Evolutionary conservation across 2,113 vertebrate genomes (phyloP), one percentile per base, ranked within the genome.

Genomic region (Mirounga angustirostris): DNA sequence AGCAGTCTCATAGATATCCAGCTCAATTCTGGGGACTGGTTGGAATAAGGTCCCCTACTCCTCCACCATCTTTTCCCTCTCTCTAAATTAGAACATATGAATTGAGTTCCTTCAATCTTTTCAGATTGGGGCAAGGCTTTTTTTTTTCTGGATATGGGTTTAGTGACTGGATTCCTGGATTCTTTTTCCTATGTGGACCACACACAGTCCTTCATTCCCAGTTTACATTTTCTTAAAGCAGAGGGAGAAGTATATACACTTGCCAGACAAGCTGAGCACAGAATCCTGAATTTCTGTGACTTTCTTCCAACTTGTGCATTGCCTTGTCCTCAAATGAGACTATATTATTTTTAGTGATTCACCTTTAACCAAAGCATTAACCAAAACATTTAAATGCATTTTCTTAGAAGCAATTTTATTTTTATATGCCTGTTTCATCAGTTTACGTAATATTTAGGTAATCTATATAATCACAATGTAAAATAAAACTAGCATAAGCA

Each of bases 381-480:
- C 7, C 40, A 79, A 86, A 79, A 10, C 24, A 69, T 74, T 97
- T 78, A 79, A 80, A 43, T 96, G 40, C 36, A 10, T 95, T 73
- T 95, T 83, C 80, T 88, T 87, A 94, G 74, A 95, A 94, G 18
- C 54, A 40, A 40, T 94, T 96, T 26, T 67, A 63, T 92, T 88
- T 89, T 95, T 30, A 90, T 26, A 52, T 1, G n/a, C 61, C 28
- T 79, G 4, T 92, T 95, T 94, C 6, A 59, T 94, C 86, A 76
- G 50, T 80, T 96, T 90, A 78, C 19, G n/a, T 86, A 89, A 36
- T 89, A 89, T 92, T 92, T 90, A 79, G 93, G 95, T 89, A 92
- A 92, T 90, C n/a, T 80, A 46, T 58, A 58, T 91, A 84, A 93
- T 94, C 80, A 81, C 8, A 76, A 30, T 91, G 36, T 91, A 84